These are phyloP conservation scores for Staurois parvus DNA, from an alignment of 2,797 vertebrate species.

Conservation along the genomic window DNA sequence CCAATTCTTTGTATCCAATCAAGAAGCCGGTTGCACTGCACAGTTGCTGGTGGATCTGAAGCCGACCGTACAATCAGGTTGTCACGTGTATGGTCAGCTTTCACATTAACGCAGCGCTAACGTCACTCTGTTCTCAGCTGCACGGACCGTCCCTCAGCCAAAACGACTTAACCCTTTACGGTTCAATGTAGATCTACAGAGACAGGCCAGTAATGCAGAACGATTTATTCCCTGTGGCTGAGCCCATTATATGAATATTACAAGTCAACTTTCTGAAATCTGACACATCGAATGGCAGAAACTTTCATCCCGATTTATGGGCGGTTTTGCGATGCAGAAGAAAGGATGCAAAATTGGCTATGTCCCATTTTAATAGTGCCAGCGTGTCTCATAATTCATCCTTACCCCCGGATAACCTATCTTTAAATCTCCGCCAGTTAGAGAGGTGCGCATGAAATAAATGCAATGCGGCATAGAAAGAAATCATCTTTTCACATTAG, in stretches of 20 bases:
- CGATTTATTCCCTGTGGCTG: slow-evolving; percentile 13
- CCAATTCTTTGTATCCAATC: no score
- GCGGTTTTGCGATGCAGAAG: slow-evolving; percentile 47
- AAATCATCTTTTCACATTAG: slow-evolving; percentile 44
- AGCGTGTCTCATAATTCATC: slow-evolving; percentile 29
- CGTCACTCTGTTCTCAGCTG: background rate
- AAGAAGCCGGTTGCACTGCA: background rate
- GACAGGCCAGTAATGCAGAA: background rate
- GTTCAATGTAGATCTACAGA: background rate
- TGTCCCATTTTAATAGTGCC: slow-evolving; percentile 37
- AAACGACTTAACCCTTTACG: background rate
- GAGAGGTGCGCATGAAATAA: slow-evolving; percentile 38
- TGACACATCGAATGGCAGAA: slow-evolving; percentile 34
- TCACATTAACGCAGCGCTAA: background rate
- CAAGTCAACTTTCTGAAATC: slow-evolving; percentile 30
- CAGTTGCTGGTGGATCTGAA: background rate
- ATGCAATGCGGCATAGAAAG: slow-evolving; percentile 38
- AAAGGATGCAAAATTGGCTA: slow-evolving; percentile 41
- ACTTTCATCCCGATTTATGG: slow-evolving; percentile 39
- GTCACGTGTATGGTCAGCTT: background rate
- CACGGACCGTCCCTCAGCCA: background rate
- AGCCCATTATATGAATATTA: slow-evolving; percentile 25
- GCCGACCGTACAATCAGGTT: background rate
- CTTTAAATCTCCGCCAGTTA: slow-evolving; percentile 36
- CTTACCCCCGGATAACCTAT: slow-evolving; percentile 32